Percentiles rank a stretch among this genome's conserved stretches.
Evolutionary conservation across 2,113 vertebrate species (phyloP).

Genomic region (Neogobius melanostomus): DNA sequence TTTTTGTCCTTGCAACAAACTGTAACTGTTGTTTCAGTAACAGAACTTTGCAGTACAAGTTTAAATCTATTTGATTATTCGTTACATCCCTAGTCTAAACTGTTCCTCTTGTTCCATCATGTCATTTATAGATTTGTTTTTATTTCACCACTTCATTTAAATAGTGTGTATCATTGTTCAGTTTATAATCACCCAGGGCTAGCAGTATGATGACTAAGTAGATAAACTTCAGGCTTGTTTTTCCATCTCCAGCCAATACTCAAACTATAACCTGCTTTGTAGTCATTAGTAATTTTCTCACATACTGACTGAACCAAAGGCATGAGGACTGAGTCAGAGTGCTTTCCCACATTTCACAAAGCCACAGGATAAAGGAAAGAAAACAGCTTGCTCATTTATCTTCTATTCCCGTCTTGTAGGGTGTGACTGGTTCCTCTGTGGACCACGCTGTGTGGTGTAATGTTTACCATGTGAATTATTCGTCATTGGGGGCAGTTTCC

Average conservation of each 20-base stretch:
- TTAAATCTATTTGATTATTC: no score
- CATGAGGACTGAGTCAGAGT: constrained; percentile 19
- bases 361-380: background rate
- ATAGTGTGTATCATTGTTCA: background rate
- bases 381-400: no score
- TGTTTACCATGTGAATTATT: background rate
- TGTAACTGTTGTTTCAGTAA: no score
- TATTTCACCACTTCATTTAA: background rate
- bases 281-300: background rate
- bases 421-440: constrained; percentile 4
- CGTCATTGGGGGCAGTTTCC: background rate
- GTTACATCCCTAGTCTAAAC: no score
- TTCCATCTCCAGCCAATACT: no score
- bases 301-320: constrained; percentile 19
- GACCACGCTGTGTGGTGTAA: background rate
- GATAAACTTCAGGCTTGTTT: no score
- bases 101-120: no score
- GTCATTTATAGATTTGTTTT: no score
- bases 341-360: background rate
- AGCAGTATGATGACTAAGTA: no score
- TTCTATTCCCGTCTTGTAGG: background rate
- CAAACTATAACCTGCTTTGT: background rate
- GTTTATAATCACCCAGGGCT: no score
- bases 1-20: no score
- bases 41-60: no score